These are phyloP conservation scores for Cyphomyrmex costatus DNA, from an alignment of 1,140 invertebrate genomes.

Conservation along the genomic window DNA sequence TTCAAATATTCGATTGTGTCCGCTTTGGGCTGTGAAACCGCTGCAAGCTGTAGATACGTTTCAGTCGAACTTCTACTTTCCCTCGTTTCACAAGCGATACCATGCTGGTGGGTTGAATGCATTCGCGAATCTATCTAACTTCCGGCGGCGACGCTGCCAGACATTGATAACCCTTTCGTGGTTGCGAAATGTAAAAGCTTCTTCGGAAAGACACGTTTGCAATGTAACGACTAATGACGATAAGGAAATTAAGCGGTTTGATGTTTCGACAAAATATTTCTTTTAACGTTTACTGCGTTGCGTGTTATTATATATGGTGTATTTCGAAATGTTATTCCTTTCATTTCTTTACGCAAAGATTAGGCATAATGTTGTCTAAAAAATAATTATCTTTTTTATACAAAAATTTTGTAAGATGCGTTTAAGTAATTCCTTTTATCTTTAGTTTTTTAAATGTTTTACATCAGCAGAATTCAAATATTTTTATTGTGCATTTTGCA, in stretches of 20 bases:
- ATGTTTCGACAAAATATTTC: neutral
- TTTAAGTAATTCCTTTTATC: neutral
- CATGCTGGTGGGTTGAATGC: slow-evolving; percentile 40
- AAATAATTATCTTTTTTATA: neutral
- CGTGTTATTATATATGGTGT: neutral
- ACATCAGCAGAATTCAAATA: neutral
- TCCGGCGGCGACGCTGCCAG: slow-evolving; percentile 51
- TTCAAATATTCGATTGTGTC: slow-evolving; percentile 53
- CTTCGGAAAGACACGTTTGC: slow-evolving; percentile 45
- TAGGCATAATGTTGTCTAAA: neutral
- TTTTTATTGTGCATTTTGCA: neutral
- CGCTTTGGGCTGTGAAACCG: slow-evolving; percentile 46
- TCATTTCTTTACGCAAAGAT: neutral
- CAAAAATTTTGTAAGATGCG: neutral
- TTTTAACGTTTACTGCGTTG: neutral
- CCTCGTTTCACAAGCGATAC: slow-evolving; percentile 53
- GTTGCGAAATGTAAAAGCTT: slow-evolving; percentile 48
- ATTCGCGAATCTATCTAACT: slow-evolving; percentile 62
- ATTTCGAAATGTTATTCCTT: neutral
- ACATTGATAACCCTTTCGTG: slow-evolving; percentile 54
- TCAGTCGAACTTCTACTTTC: slow-evolving; percentile 61
- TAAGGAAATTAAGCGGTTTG: slow-evolving; percentile 51
- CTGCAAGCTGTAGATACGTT: slow-evolving; percentile 55
- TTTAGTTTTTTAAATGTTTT: neutral
- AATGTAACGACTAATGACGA: slow-evolving; percentile 37